These are phyloP conservation scores for Hirtodrosophila cameraria DNA, from an alignment of 2,888 invertebrate genomes.

Conservation along the genomic window DNA sequence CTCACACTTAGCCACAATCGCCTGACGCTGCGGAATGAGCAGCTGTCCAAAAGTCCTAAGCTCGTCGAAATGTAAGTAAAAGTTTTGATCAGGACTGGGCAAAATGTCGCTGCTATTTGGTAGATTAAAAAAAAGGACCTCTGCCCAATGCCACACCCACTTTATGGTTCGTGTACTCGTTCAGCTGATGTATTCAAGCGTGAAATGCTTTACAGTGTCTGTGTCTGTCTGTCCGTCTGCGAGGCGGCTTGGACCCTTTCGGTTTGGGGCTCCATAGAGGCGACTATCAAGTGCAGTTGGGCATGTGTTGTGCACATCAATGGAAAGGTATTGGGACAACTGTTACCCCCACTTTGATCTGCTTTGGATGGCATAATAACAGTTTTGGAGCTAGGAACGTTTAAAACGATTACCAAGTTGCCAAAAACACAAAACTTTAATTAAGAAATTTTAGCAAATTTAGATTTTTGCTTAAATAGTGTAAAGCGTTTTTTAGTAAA, in stretches of 20 bases:
- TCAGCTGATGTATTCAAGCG: constrained; percentile 70
- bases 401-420: constrained; percentile 36
- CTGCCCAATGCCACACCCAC: constrained; percentile 12
- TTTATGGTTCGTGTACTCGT: constrained; percentile 40
- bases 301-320: constrained; percentile 39
- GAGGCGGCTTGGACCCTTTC: constrained; percentile 16
- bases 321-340: constrained; percentile 7
- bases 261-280: background rate
- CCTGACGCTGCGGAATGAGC: constrained; percentile 84
- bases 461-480: background rate
- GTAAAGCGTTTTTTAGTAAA: background rate
- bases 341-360: constrained; percentile 40
- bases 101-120: constrained; percentile 58
- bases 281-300: constrained; percentile 51
- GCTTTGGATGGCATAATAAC: constrained; percentile 54
- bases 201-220: constrained; percentile 70
- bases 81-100: constrained; percentile 5
- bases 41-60: constrained; percentile 84
- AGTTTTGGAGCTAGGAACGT: constrained; percentile 18
- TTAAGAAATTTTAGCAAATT: constrained; percentile 12
- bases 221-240: constrained; percentile 36
- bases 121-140: constrained; percentile 57
- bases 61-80: constrained; percentile 85
- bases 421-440: constrained; percentile 15
- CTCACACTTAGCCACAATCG: constrained; percentile 85